phyloP scores from a whole-genome alignment of 2,797 vertebrate genomes.

The Triplophysa bombifrons region DNA sequence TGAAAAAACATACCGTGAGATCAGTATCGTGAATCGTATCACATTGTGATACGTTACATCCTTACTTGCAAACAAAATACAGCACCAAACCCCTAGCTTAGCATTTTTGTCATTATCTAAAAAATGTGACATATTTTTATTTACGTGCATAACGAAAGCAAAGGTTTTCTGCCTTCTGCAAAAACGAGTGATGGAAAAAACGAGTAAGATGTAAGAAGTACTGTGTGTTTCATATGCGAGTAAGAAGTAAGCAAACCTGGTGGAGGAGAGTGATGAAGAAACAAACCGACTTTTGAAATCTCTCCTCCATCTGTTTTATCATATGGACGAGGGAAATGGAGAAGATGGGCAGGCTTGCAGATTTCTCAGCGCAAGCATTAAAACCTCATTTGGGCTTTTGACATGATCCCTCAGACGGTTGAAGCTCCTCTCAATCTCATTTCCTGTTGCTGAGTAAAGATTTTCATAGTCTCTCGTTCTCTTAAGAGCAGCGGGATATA shows the following conservation, averaged over 20 bases:
- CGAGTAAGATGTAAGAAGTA: background rate
- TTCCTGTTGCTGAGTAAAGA: constrained; percentile 34
- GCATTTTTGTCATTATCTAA: too few relatives aligned
- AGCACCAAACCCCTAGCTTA: background rate
- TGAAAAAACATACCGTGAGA: too few relatives aligned
- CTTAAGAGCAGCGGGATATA: constrained; percentile 20
- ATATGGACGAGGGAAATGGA: constrained; percentile 45
- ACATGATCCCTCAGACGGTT: constrained; percentile 33
- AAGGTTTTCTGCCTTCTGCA: too few relatives aligned
- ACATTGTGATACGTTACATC: too few relatives aligned
- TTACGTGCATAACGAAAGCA: too few relatives aligned
- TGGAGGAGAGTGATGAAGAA: constrained; percentile 7
- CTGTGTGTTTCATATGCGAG: background rate
- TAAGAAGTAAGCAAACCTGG: constrained; percentile 34
- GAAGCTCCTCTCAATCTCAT: constrained; percentile 39
- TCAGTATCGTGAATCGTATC: too few relatives aligned
- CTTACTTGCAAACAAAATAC: background rate
- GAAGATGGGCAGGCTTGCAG: constrained; percentile 31
- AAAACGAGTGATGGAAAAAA: background rate
- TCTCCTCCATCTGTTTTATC: constrained; percentile 57
- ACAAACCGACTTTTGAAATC: constrained; percentile 36
- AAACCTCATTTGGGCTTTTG: constrained; percentile 42
- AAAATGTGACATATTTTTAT: too few relatives aligned
- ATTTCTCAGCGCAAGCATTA: constrained; percentile 45
- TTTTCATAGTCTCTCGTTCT: constrained; percentile 23